Evolutionary conservation across 2,113 vertebrate genomes (phyloP).

Genomic region (Ramphastos sulfuratus): DNA sequence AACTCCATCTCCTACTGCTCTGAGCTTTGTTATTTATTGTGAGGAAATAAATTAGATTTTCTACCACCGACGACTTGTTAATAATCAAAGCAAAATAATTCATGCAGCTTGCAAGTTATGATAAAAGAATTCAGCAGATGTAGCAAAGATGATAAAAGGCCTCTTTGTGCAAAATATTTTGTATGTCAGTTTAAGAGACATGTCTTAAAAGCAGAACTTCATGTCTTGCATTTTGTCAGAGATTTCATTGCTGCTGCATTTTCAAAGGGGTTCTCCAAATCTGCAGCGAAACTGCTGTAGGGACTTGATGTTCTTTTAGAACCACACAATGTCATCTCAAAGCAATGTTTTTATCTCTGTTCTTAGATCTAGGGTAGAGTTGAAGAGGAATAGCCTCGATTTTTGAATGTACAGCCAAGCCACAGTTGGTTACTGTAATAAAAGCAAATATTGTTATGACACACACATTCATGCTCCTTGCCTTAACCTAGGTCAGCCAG

Average conservation of each 20-base stretch:
- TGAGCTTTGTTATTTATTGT: neutral
- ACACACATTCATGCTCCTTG: neutral
- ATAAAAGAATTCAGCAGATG: neutral
- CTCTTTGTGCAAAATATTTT: constrained; percentile 3
- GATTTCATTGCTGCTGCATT: neutral
- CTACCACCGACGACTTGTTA: neutral
- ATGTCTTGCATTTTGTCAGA: neutral
- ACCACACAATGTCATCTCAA: neutral
- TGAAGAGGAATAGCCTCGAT: neutral
- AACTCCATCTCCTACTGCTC: neutral
- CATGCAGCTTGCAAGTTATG: neutral
- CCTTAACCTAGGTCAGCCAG: neutral
- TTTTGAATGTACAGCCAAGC: neutral
- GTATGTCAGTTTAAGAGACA: neutral
- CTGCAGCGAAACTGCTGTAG: neutral
- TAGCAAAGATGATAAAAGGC: constrained; percentile 12
- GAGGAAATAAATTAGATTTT: constrained; percentile 31
- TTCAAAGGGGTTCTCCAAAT: neutral
- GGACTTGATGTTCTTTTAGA: neutral
- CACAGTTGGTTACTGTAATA: neutral
- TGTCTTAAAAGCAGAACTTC: constrained; percentile 4
- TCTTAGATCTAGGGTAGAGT: neutral
- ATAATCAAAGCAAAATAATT: constrained; percentile 50
- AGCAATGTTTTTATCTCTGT: neutral
- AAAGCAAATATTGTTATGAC: neutral